These are phyloP conservation scores for Vesta saturnalis DNA, from an alignment of 2,888 invertebrate species.

Conservation along the genomic window DNA sequence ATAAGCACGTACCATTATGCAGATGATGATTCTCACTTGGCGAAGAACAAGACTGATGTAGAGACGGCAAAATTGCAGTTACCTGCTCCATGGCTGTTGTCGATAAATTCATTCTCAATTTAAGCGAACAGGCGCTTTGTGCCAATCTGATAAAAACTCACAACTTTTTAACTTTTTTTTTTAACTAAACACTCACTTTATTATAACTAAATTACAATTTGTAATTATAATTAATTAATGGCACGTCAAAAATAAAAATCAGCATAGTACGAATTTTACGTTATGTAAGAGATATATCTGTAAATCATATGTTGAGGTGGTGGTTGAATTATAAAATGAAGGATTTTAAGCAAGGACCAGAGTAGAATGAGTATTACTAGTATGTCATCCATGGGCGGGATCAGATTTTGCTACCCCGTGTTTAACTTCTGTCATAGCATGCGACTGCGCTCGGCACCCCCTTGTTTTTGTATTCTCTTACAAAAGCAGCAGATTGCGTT, in stretches of 20 bases:
- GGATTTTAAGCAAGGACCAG: constrained; percentile 47
- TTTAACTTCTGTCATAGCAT: constrained; percentile 61
- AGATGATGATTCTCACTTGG: constrained; percentile 52
- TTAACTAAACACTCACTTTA: neutral
- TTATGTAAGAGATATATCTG: neutral
- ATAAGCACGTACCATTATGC: constrained; percentile 52
- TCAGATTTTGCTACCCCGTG: constrained; percentile 62
- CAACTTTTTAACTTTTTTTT: neutral
- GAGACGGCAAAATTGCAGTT: constrained; percentile 48
- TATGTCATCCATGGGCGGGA: constrained; percentile 59
- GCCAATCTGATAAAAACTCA: neutral
- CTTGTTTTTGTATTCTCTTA: constrained; percentile 41
- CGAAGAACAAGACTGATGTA: constrained; percentile 57
- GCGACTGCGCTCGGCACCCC: constrained; percentile 54
- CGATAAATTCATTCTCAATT: constrained; percentile 34
- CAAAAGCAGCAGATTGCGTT: constrained; percentile 38
- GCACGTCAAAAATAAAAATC: neutral
- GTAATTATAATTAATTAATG: neutral
- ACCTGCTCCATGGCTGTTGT: constrained; percentile 53
- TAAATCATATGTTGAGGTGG: constrained; percentile 41
- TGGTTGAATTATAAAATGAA: constrained; percentile 52
- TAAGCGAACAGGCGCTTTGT: constrained; percentile 10
- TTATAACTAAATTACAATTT: neutral
- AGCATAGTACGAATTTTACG: neutral
- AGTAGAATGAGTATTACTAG: constrained; percentile 48